phyloP scores from a whole-genome alignment of 2,888 invertebrate species.

The Catonia carolina region DNA sequence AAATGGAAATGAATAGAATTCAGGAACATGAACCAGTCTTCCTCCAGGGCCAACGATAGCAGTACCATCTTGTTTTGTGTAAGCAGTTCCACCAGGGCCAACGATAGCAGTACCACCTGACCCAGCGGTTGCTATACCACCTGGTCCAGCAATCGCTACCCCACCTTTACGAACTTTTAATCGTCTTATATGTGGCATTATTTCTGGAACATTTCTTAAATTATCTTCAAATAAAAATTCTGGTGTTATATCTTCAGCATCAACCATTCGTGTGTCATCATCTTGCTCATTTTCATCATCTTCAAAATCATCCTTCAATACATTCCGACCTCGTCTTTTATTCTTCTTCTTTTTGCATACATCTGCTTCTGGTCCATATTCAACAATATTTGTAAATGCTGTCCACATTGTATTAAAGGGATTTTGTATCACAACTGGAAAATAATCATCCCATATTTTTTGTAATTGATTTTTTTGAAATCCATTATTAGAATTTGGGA shows the following conservation, averaged over 20 bases:
- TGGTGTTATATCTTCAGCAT: conserved; percentile 4
- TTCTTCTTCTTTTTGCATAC: conserved; percentile 41
- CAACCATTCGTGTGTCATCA: not conserved
- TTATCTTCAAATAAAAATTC: conserved; percentile 22
- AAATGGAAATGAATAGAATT: conserved; percentile 31
- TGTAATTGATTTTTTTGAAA: not conserved
- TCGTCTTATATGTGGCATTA: conserved; percentile 36
- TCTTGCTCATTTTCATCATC: conserved; percentile 8
- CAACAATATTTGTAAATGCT: conserved; percentile 41
- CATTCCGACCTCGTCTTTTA: conserved; percentile 16
- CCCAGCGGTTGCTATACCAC: conserved; percentile 74
- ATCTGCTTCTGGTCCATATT: conserved; percentile 53
- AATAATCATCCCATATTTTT: conserved; percentile 21
- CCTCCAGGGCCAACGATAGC: conserved; percentile 71
- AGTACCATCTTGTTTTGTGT: conserved; percentile 65
- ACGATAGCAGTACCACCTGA: conserved; percentile 74
- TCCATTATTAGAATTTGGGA: too few relatives aligned
- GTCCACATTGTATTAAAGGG: conserved; percentile 28
- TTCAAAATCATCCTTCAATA: conserved; percentile 10
- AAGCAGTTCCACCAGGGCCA: conserved; percentile 68
- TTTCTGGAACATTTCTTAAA: not conserved
- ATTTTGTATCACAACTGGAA: conserved; percentile 22
- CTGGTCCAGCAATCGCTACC: conserved; percentile 73
- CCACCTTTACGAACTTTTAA: conserved; percentile 66
- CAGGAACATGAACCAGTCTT: conserved; percentile 59